A percentile compares a stretch with the other conserved stretches of the same genome.
phyloP scores from a whole-genome alignment of 2,888 invertebrate species.

The Cryptops parisi region DNA sequence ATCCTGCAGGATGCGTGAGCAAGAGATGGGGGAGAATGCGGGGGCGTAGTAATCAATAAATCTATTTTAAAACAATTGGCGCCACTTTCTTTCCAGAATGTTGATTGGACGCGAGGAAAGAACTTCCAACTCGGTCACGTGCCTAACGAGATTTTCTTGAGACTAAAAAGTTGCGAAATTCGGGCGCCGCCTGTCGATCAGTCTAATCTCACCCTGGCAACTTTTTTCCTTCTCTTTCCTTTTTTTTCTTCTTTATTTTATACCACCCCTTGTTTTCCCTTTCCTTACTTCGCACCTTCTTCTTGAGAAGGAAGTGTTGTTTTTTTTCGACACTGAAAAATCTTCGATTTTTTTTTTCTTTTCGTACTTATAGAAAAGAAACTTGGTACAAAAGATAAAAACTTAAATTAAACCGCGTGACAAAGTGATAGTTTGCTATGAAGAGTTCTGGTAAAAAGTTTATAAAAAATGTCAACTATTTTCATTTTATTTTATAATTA shows the following conservation, averaged over 20 bases:
- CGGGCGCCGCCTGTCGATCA: neutral
- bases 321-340: no score
- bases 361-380: no score
- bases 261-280: neutral
- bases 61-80: neutral
- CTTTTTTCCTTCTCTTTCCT: neutral
- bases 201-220: neutral
- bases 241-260: neutral
- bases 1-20: neutral
- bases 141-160: neutral
- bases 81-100: neutral
- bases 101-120: neutral
- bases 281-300: neutral
- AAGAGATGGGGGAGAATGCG: neutral
- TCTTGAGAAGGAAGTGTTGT: no score
- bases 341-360: no score
- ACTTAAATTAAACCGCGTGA: no score
- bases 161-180: neutral
- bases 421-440: no score
- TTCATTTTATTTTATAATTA: no score
- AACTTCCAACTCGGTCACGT: neutral
- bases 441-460: no score
- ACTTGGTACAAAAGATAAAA: no score
- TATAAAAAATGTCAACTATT: no score
- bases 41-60: neutral